Base-by-base conservation (phyloP, 2,888 invertebrate genomes). In the Apamea crenata region DNA sequence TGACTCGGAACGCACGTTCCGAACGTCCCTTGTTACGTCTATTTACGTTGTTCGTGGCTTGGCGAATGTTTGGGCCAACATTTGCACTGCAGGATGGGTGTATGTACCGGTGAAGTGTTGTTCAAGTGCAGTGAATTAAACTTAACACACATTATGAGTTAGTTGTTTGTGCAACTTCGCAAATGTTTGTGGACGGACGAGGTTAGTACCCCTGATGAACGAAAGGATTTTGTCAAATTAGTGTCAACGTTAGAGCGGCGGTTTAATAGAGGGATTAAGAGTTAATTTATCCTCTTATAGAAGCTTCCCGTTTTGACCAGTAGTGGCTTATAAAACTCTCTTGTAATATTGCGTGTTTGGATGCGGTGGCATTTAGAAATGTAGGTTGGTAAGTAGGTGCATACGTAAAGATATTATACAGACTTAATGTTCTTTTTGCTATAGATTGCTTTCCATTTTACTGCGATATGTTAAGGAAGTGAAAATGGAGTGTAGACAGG, bases 141-240 rank as follows among this genome's bases (percentile, higher is more conserved):
- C 88, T 92, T 92, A 93, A 91, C 91, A 91, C 90, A 90, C 91
- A 92, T 92, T 90, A 94, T 94, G 93, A 95, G 95, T 91, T 95
- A 93, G 94, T 93, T 91, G 91, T 90, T 87, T 90, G 86, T 84
- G 86, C 82, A 91, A 90, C 91, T 90, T 89, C 91, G 90, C 94
- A 93, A 94, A 96, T 96, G 96, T 96, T 95, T 94, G 92, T 96
- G 92, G 96, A 96, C 95, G 96, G 96, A 87, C 93, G 95, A 95
- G 96, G 96, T 96, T 92, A 91, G 96, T 94, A 89, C 89, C 76
- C 82, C 76, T 83, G 81, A 81, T 80, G 70, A 77, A 75, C 82
- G 75, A 80, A 80, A 87, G 78, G 86, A 83, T 83, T 82, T 82
- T 71, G 88, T 86, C 80, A 86, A 85, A 90, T 88, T 82, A 85